Evolutionary conservation across 2,797 vertebrate genomes (phyloP), one percentile per base, ranked within the genome.

Genomic region (Lates japonicus): DNA sequence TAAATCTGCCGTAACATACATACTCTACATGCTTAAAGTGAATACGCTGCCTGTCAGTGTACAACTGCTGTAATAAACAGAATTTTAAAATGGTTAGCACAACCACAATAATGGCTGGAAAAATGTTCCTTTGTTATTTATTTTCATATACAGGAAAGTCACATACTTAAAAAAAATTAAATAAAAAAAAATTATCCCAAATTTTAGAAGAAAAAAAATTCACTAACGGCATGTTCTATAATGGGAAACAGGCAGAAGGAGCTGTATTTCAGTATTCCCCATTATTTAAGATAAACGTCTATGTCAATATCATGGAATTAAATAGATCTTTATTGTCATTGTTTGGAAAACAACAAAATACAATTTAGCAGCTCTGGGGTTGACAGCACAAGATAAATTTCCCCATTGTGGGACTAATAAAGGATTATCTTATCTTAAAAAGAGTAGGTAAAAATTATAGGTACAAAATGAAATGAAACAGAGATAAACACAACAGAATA

Each of bases 1-100:
- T 94, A 84, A 83, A 93, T 89, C 76, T 69, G 25, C 59, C 58
- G 76, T 91, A 91, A 90, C 85, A 92, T 82, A 87, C 89, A 88
- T 83, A 83, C 64, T 79, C 81, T 80, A 71, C 87, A 85, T 78
- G 82, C 67, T 80, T 84, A 64, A 80, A 70, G 73, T 48, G 69
- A 69, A 64, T 19, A 55, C 25, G 2, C 39, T 14, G 35, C 42
- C 35, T 31, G 44, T 49, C 67, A 29, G 44, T 17, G 25, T 22
- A 42, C 52, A 60, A 7, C 33, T 61, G 48, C 12, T 69, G 52
- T 69, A 44, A 59, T 16, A 61, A 25, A 61, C n/a, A 61, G 57
- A 59, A 62, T 78, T 51, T 60, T 74, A 22, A 39, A 70, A 70
- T 42, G 8, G 17, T 16, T 10, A 25, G 9, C 19, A 42, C 42